These are phyloP conservation scores for Trichosurus vulpecula DNA, from an alignment of 2,797 vertebrate genomes.

Conservation along the genomic window DNA sequence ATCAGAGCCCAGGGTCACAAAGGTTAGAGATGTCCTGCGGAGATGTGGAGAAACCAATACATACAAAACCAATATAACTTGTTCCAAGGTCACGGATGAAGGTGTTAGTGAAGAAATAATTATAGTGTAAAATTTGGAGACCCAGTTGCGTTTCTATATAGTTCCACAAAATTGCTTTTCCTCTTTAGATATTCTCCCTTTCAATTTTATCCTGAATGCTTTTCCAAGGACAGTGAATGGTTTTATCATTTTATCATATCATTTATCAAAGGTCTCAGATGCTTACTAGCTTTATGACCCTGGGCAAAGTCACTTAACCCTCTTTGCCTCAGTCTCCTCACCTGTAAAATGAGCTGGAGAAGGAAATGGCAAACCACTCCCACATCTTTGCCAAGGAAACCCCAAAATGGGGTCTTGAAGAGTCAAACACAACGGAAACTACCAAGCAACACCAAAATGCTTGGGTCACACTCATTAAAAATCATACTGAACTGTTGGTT, in stretches of 20 bases:
- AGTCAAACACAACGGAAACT: neutral
- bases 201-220: conserved; percentile 74
- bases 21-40: neutral
- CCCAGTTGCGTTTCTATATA: conserved; percentile 39
- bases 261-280: neutral
- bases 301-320: neutral
- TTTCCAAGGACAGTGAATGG: conserved; percentile 79
- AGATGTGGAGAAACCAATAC: neutral
- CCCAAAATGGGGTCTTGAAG: neutral
- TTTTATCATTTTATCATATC: conserved; percentile 55
- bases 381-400: neutral
- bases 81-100: neutral
- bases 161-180: conserved; percentile 53
- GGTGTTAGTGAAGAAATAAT: conserved; percentile 5
- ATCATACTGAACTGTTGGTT: neutral
- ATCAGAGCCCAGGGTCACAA: neutral
- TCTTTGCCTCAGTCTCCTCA: neutral
- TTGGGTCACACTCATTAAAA: neutral
- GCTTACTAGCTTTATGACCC: neutral
- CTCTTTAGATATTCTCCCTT: conserved; percentile 62
- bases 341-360: neutral
- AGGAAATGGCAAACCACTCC: neutral
- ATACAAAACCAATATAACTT: neutral
- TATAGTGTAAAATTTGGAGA: conserved; percentile 40
- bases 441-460: neutral